phyloP scores from a whole-genome alignment of 2,888 invertebrate genomes.

The Ophioninae sp. region DNA sequence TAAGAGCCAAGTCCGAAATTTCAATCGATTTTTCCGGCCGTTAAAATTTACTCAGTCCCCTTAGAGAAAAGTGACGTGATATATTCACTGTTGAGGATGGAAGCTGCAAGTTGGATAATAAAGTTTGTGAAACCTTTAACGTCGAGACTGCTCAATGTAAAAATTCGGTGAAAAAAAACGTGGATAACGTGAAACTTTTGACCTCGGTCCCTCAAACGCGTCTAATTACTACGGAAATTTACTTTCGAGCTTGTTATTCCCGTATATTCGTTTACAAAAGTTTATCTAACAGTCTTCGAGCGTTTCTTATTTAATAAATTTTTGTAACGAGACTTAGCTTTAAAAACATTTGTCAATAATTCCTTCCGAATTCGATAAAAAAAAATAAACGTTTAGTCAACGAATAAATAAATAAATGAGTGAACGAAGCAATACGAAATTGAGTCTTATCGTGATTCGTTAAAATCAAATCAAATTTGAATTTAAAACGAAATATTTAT shows the following conservation, averaged over 20 bases:
- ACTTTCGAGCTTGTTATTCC: conserved; percentile 1
- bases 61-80: conserved; percentile 17
- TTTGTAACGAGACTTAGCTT: conserved; percentile 27
- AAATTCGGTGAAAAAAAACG: not conserved
- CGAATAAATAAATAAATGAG: conserved; percentile 58
- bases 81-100: conserved; percentile 10
- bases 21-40: conserved; percentile 1
- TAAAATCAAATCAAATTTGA: not conserved
- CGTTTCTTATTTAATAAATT: conserved; percentile 14
- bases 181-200: conserved; percentile 57
- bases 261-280: conserved; percentile 22
- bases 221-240: not conserved
- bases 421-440: conserved; percentile 46
- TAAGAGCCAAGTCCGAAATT: not conserved
- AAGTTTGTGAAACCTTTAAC: conserved; percentile 18
- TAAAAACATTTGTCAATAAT: conserved; percentile 4
- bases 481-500: not conserved
- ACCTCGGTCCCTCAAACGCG: conserved; percentile 46
- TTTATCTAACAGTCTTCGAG: conserved; percentile 44
- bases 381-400: conserved; percentile 9
- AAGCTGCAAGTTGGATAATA: conserved; percentile 14
- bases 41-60: conserved; percentile 9
- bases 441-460: not conserved
- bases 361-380: conserved; percentile 12
- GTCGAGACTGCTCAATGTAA: conserved; percentile 42